A percentile compares a stretch with the other conserved stretches of the same genome.
phyloP scores from a whole-genome alignment of 2,888 invertebrate genomes.

The Caenorhabditis panamensis region DNA sequence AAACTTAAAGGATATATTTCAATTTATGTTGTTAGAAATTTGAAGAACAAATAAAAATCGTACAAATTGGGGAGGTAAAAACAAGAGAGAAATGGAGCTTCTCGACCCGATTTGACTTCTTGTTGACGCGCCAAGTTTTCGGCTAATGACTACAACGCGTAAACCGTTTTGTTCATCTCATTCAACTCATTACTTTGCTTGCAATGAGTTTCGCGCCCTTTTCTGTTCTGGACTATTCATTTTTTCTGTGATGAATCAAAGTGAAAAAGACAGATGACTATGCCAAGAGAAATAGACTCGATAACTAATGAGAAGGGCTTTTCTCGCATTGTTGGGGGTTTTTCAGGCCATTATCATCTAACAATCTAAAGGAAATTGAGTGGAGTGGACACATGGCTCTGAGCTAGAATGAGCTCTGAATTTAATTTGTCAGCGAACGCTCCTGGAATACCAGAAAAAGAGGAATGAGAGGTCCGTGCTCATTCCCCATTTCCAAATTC shows the following conservation, averaged over 20 bases:
- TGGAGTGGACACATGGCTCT: background rate
- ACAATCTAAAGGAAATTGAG: background rate
- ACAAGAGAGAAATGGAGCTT: constrained; percentile 8
- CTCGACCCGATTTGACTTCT: constrained; percentile 9
- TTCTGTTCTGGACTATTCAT: background rate
- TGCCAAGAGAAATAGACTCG: no score
- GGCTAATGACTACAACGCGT: constrained; percentile 11
- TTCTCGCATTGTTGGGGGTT: background rate
- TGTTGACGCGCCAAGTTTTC: constrained; percentile 14
- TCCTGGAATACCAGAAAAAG: constrained; percentile 36
- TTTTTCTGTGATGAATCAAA: background rate
- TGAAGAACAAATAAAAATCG: background rate
- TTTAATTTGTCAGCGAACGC: constrained; percentile 45
- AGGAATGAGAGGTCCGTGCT: background rate
- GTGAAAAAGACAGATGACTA: background rate
- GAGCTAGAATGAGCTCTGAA: constrained; percentile 14
- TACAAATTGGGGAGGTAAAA: constrained; percentile 7
- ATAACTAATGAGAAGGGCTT: background rate
- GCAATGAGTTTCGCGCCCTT: no score
- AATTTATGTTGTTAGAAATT: no score
- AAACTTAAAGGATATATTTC: no score
- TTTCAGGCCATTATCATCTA: background rate
- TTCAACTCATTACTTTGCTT: background rate
- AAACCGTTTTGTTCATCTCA: constrained; percentile 5
- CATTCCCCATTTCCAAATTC: background rate